A percentile compares a stretch with the other conserved stretches of the same genome.
Evolutionary conservation across 2,797 vertebrate genomes (phyloP).

Genomic region (Catamblyrhynchus diadema): DNA sequence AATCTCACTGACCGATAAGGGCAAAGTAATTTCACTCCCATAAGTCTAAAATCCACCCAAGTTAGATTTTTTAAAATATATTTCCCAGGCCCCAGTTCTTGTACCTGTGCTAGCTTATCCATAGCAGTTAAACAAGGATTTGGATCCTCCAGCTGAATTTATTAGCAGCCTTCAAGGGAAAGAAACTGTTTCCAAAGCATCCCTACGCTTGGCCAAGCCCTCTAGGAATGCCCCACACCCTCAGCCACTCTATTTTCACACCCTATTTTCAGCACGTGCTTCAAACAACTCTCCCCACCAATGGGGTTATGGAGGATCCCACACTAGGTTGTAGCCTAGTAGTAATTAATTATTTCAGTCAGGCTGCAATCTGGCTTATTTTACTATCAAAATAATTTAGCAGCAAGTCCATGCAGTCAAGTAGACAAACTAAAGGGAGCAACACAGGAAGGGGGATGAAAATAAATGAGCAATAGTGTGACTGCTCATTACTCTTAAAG

Average conservation of each 20-base stretch:
- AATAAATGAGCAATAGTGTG: background rate
- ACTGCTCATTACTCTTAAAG: background rate
- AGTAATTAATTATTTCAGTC: background rate
- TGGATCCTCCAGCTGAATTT: background rate
- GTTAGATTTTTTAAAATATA: background rate
- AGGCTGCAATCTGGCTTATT: background rate
- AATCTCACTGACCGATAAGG: accelerated
- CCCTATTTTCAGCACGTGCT: background rate
- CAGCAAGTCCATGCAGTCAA: background rate
- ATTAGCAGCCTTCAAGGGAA: background rate
- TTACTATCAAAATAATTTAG: background rate
- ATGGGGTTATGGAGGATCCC: background rate
- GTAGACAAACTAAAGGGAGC: background rate
- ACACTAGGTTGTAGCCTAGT: background rate
- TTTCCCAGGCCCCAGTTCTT: background rate
- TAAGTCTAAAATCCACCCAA: background rate
- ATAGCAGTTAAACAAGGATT: accelerated
- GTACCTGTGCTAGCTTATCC: background rate
- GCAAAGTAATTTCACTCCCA: background rate
- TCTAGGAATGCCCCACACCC: background rate
- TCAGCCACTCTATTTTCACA: background rate
- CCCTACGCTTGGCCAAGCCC: background rate
- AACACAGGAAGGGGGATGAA: background rate
- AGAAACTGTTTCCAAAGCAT: background rate
- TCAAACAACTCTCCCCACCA: background rate